Percentiles rank a stretch among this genome's conserved stretches.
Evolutionary conservation across 2,888 invertebrate genomes (phyloP).

Genomic region (Tridacna gigas): DNA sequence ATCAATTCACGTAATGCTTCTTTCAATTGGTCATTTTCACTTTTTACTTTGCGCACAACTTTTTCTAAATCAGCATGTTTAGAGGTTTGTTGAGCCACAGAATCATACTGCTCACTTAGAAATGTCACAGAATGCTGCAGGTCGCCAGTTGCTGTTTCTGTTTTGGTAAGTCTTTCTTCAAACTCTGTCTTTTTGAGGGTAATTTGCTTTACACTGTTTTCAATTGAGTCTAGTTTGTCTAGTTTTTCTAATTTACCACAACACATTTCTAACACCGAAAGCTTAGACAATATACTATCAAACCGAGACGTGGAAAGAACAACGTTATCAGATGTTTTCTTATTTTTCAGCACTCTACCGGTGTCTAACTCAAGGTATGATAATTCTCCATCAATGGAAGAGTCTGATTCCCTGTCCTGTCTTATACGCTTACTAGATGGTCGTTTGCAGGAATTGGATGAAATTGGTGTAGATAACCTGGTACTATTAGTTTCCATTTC

Average conservation of each 20-base stretch:
- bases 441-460: not conserved
- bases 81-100: not conserved
- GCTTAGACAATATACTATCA: not conserved
- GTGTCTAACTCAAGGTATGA: not conserved
- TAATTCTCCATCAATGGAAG: not conserved
- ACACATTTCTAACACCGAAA: not conserved
- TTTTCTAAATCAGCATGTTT: not conserved
- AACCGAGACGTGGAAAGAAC: not conserved
- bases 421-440: not conserved
- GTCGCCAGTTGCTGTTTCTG: not conserved
- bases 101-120: too few relatives aligned
- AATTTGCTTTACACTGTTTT: not conserved
- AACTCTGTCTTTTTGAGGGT: not conserved
- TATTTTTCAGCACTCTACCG: not conserved
- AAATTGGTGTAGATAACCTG: not conserved
- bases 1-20: not conserved
- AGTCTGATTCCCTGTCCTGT: not conserved
- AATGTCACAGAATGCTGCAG: not conserved
- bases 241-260: too few relatives aligned
- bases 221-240: not conserved
- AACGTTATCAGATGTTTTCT: not conserved
- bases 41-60: not conserved
- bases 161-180: not conserved
- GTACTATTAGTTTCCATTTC: too few relatives aligned
- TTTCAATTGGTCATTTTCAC: not conserved